Base-by-base conservation (phyloP, 92 coral and sea anemone species). In the Anthopleura xanthogrammica region DNA sequence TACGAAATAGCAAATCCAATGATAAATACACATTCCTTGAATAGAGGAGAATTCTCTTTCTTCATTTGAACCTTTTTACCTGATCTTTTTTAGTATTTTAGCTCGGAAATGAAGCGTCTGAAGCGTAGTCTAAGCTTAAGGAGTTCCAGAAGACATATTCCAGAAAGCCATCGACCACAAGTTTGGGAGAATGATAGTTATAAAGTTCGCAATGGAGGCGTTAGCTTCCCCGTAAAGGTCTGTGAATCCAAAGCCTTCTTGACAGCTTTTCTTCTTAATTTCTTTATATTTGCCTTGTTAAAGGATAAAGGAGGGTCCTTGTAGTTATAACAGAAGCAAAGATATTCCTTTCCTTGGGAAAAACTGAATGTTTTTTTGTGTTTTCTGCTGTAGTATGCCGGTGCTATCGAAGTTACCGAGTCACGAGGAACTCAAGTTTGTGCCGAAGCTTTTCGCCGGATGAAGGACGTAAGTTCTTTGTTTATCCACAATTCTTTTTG, bases 171-270 rank as follows among this genome's bases (percentile, higher is more conserved):
- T 16, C 93, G 98, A 66, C 98, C 98, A 29, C 98, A 95, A 82
- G 95, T 94, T 70, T 95, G 98, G 98, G 98, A 95, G 79, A 95
- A 94, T 86, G 98, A 95, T 85, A 92, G 98, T 85, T 94, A 95
- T 74, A 95, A 95, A 95, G 98, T 95, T 42, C 94, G 97, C 36
- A 92, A 94, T 87, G 98, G 98, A 91, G 98, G 98, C 85, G 93
- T 95, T 16, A 95, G 94, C 91, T 95, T 95, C 78, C 98, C 98
- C 65, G 98, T 95, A 65, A 95, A 94, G 98, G 98, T 95, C 83
- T 85, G 88, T 85, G 66, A 56, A 16, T 36, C 12, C 78, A 54
- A 41, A 16, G 66, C 77, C 39, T 22, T 68, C 7, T 71, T n/a
- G 52, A 68, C n/a, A 50, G 22, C 40, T 14, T 24, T 50, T n/a